These are phyloP conservation scores for Promerops cafer DNA, from an alignment of 2,113 vertebrate species.

Conservation along the genomic window DNA sequence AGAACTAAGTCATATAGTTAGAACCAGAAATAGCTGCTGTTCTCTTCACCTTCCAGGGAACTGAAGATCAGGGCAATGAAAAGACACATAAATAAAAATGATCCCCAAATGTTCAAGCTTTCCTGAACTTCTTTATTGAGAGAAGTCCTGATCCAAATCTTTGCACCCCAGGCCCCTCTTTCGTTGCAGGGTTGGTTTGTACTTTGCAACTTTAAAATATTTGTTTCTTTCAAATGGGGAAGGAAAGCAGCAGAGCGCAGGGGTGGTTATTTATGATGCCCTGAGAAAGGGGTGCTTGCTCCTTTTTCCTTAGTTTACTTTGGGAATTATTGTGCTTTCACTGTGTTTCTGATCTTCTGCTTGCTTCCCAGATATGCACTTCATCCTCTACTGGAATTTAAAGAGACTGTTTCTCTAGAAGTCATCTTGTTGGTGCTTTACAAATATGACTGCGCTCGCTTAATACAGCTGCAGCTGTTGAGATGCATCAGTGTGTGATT, in stretches of 20 bases:
- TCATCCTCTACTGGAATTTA: not conserved
- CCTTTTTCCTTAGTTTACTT: not conserved
- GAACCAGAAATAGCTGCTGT: not conserved
- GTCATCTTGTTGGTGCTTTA: not conserved
- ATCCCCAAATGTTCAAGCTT: not conserved
- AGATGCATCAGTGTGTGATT: not conserved
- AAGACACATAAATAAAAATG: not conserved
- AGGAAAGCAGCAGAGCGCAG: not conserved
- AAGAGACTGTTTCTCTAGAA: not conserved
- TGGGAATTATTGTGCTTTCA: not conserved
- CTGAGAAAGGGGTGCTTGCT: not conserved
- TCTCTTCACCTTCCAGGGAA: not conserved
- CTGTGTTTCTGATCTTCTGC: not conserved
- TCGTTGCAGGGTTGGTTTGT: not conserved
- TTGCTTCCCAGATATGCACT: not conserved
- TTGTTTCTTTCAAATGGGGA: not conserved
- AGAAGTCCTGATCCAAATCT: not conserved
- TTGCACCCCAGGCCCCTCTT: not conserved
- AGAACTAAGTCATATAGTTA: not conserved
- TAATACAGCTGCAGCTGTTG: not conserved
- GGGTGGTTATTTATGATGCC: not conserved
- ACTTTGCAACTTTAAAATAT: not conserved
- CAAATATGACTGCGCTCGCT: not conserved
- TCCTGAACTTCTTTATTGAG: not conserved
- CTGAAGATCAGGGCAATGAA: not conserved